Evolutionary conservation across 2,888 invertebrate species (phyloP).

Genomic region (Stenodema calcarata): DNA sequence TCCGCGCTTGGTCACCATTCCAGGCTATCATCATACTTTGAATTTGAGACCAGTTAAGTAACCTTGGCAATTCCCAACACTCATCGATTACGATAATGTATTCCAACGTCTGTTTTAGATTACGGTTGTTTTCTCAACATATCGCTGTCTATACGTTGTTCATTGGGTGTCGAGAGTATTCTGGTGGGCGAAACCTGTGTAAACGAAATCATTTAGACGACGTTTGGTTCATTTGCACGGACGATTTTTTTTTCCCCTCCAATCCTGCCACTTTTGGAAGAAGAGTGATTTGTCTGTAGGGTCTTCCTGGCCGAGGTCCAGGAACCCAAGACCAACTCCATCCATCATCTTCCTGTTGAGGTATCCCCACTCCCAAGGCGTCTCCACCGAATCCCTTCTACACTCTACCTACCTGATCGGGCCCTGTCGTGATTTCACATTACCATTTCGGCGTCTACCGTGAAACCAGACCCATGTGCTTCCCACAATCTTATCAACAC

Average conservation of each 20-base stretch:
- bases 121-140: not conserved
- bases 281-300: not conserved
- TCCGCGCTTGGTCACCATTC: too few species aligned
- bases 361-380: not conserved
- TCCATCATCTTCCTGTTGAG: slow-evolving; percentile 23
- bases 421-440: not conserved
- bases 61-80: too few species aligned
- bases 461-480: not conserved
- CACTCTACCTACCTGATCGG: not conserved
- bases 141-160: not conserved
- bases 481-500: not conserved
- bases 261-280: not conserved
- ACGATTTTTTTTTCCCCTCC: not conserved
- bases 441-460: not conserved
- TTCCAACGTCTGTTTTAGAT: not conserved
- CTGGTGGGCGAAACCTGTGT: not conserved
- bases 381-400: not conserved
- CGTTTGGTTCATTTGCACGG: slow-evolving; percentile 25
- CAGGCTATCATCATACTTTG: too few species aligned
- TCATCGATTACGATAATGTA: not conserved
- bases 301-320: not conserved
- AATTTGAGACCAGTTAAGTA: too few species aligned
- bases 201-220: not conserved
- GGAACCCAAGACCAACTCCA: not conserved
- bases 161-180: not conserved